Base-by-base conservation (phyloP, 2,888 invertebrate species). In the Meganola albula region DNA sequence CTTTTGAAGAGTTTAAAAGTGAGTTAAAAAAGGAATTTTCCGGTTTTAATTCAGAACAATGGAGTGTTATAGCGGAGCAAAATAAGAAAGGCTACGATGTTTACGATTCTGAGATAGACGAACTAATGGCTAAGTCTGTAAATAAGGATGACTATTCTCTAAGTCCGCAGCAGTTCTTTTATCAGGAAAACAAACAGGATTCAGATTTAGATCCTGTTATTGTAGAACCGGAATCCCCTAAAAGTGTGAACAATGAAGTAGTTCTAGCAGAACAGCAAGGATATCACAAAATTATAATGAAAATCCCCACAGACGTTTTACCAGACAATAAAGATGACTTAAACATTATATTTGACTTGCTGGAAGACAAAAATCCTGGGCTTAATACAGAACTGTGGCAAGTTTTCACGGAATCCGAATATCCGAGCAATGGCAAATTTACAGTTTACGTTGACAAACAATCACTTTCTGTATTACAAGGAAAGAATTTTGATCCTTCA, bases 331-430 rank as follows among this genome's bases (percentile, higher is more conserved):
- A 68, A 20, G 74, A 82, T 0, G 80, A 80, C 30, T 48, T 84
- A 28, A 72, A 66, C 12, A 66, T 82, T 1, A 68, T 84, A 1
- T 73, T 84, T 10, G 77, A 80, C 42, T 36, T 83, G 1, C 44
- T 84, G 0, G 77, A 82, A 54, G 77, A 83, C 25, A 76, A 77
- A 25, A 84, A 83, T 20, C 79, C 82, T 0, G 80, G 77, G 0
- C 37, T 84, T 4, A 80, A 80, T 25, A 79, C 80, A 0, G 77
- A 80, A 23, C 18, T 77, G 1, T 83, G 83, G 83, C 61, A 71
- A 27, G 49, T 80, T 0, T 60, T 53, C 3, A 59, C 64, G 0
- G 66, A 71, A 2, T 40, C 61, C 0, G 45, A 51, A 0, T 71
- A 72, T n/a, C 68, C 67, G 0, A 63, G 59, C 5, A 69, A 64